phyloP scores from a whole-genome alignment of 2,888 invertebrate species.

The Drosophila antonietae region DNA sequence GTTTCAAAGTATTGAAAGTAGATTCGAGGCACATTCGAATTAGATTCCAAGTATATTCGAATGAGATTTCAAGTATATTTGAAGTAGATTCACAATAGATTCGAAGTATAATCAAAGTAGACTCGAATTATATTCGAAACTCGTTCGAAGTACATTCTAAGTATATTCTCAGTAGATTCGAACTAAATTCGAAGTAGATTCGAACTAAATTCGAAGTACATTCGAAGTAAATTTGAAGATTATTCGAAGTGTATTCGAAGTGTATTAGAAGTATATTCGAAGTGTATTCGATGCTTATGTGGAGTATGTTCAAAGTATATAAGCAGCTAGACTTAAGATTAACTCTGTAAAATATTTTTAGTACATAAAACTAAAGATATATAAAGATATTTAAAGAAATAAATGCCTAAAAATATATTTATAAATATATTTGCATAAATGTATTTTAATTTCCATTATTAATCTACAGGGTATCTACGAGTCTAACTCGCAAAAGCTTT shows the following conservation, averaged over 20 bases:
- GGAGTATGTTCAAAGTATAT: no score
- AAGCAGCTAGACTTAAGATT: not conserved
- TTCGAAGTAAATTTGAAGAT: not conserved
- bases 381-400: no score
- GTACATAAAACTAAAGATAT: no score
- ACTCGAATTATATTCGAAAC: not conserved
- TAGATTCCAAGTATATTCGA: no score
- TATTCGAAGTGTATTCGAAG: no score
- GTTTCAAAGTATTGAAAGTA: not conserved
- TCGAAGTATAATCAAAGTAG: not conserved
- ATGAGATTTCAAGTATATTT: no score
- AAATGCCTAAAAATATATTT: no score
- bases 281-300: no score
- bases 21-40: not conserved
- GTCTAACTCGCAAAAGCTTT: not conserved
- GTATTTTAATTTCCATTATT: not conserved
- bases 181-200: not conserved
- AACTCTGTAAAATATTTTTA: not conserved
- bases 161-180: not conserved
- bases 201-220: not conserved
- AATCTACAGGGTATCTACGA: conserved; percentile 13
- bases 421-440: not conserved
- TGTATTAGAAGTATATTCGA: no score
- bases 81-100: no score
- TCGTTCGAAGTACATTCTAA: not conserved